Base-by-base conservation (phyloP, 2,888 invertebrate species). In the Criorhina ranunculi region DNA sequence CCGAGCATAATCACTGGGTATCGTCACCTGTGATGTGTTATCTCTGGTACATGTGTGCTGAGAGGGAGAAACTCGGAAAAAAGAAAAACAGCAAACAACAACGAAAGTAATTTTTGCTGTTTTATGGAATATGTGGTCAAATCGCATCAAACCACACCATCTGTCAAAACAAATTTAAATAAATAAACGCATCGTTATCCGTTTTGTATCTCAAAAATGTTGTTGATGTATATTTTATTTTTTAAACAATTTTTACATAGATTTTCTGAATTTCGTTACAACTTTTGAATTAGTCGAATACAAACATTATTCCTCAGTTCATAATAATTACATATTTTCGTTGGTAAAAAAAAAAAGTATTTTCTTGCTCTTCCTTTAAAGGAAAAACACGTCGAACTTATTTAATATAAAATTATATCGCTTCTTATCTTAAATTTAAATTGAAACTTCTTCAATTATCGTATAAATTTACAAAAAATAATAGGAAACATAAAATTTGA, bases 151-250 rank as follows among this genome's bases (percentile, higher is more conserved):
- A 24, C 24, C 24, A 24, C 24, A 24, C 24, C 1, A 24, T n/a
- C n/a, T n/a, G n/a, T n/a, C n/a, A 24, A 24, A 4, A 24, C 24
- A 24, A 24, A n/a, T n/a, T n/a, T n/a, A n/a, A n/a, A 24, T 24
- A 24, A 24, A 24, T 24, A 29, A 40, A 19, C 2, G 6, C n/a
- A 49, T 7, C 7, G 0, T 11, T 53, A 17, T 59, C 60, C 60
- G 49, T 72, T 87, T 87, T 88, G 86, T 88, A 88, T 88, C 88
- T 87, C 88, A 88, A 88, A 87, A 83, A 81, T 86, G 19, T 70
- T 70, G 12, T 78, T 46, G 51, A 72, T 86, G 64, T 73, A 37
- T 86, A 46, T 86, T 72, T 78, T 81, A 86, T 70, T 75, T 81
- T 87, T 83, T 72, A 79, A 77, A 57, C 33, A 49, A 17, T 29